Evolutionary conservation across 2,797 vertebrate genomes (phyloP), one percentile per base, ranked within the genome.

Genomic region (Limnodromus scolopaceus): DNA sequence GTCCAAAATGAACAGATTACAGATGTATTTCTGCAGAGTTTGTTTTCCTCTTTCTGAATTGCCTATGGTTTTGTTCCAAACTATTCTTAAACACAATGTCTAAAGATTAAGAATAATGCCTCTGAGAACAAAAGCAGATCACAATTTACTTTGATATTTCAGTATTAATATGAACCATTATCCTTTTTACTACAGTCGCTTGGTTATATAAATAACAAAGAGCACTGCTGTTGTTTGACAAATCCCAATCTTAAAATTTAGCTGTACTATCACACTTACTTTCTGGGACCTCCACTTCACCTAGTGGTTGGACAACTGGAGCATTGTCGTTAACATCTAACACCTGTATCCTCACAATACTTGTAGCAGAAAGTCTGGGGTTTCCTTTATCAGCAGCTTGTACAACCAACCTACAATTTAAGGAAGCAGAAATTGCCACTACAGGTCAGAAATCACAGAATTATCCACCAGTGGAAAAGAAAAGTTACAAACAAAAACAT

Each of bases 261-360:
- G 53, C 61, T 51, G 69, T 57, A 65, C 32, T 7, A 63, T 22
- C 85, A 92, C 38, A 97, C 98, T 99, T 98, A 99, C 99, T 98
- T 97, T 99, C 99, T 87, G 98, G 96, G 89, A 99, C 97, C 54
- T 98, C 84, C 60, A 99, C 97, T 79, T 98, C 97, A 89, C 98
- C 97, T 79, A 98, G 97, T 24, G 97, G 97, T 11, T 98, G 98
- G 68, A 99, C 98, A 86, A 96, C 69, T 2, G 99, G 99, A 64
- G 97, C 97, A n/a, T 99, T 99, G 97, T 99, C 99, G 75, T 99
- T 99, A 93, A 99, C 71, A 55, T 99, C 99, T 76, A 98, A 97
- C 87, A 99, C 99, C 53, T 99, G 98, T 95, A 99, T 98, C 92
- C 95, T 97, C 93, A 99, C 78, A 49, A 97, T 94, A 90, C 97